phyloP scores from a whole-genome alignment of 92 coral and sea anemone species.

The Epizoanthus stellaris region DNA sequence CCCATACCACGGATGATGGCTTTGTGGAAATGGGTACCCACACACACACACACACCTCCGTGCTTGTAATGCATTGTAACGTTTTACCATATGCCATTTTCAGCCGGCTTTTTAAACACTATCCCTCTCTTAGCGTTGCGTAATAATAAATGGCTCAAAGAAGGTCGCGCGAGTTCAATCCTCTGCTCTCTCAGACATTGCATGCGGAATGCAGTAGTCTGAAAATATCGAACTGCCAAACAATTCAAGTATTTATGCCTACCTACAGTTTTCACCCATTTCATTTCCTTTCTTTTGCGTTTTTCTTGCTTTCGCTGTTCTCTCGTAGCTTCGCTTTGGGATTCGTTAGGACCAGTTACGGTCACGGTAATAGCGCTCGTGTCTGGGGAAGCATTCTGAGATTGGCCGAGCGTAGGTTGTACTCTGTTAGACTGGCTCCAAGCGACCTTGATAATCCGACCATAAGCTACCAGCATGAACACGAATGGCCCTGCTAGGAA shows the following conservation, averaged over 20 bases:
- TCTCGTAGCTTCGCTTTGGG: neutral
- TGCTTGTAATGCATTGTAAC: no score
- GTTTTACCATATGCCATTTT: no score
- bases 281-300: slow-evolving; percentile 45
- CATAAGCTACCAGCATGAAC: slow-evolving; percentile 49
- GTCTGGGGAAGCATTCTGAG: slow-evolving; percentile 14
- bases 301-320: slow-evolving; percentile 1
- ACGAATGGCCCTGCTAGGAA: slow-evolving; percentile 48
- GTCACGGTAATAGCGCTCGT: neutral
- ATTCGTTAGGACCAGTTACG: neutral
- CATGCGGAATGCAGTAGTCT: no score
- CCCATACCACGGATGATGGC: no score
- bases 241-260: neutral
- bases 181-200: no score
- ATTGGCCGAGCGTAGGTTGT: slow-evolving; percentile 14
- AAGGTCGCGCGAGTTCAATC: neutral
- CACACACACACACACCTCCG: no score
- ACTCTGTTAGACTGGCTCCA: slow-evolving; percentile 51
- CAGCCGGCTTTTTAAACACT: no score
- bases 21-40: no score
- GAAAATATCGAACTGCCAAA: neutral
- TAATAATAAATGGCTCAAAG: neutral
- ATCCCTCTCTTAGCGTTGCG: no score
- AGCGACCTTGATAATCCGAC: slow-evolving; percentile 47
- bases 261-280: slow-evolving; percentile 76